A percentile compares a stretch with the other conserved stretches of the same genome.
These are phyloP conservation scores for Drosophila nannoptera DNA, from an alignment of 1,140 invertebrate species.

Conservation along the genomic window DNA sequence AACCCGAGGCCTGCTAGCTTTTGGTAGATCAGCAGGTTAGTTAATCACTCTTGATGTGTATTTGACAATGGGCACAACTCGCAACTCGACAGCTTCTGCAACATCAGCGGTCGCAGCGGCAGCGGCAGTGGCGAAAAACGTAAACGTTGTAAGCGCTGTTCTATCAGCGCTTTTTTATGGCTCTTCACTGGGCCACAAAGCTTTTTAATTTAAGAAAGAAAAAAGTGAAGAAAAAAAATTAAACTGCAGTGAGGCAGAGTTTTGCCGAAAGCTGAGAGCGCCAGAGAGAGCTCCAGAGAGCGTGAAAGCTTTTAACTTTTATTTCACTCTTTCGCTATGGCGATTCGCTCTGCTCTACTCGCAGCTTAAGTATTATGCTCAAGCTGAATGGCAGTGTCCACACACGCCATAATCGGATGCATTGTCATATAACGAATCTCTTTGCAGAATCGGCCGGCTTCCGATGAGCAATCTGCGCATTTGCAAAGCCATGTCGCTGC, in stretches of 20 bases:
- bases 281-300: conserved; percentile 9
- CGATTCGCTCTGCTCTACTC: not conserved
- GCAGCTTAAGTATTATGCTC: conserved; percentile 23
- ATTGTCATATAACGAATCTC: not conserved
- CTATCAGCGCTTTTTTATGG: conserved; percentile 31
- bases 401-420: conserved; percentile 1
- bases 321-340: conserved; percentile 14
- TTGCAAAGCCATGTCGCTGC: conserved; percentile 55
- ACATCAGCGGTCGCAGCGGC: conserved; percentile 25
- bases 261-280: conserved; percentile 18
- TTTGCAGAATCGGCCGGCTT: not conserved
- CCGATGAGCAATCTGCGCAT: conserved; percentile 54
- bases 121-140: not conserved
- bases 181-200: conserved; percentile 25
- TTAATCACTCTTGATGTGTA: conserved; percentile 1
- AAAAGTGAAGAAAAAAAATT: conserved; percentile 13
- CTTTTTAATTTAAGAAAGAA: conserved; percentile 14
- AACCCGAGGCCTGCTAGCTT: conserved; percentile 13
- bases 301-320: conserved; percentile 43
- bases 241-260: conserved; percentile 25
- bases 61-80: conserved; percentile 9
- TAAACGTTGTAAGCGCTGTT: conserved; percentile 31
- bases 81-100: conserved; percentile 12
- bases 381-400: conserved; percentile 8
- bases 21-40: conserved; percentile 3